Base-by-base conservation (phyloP, 2,797 vertebrate species). In the Pseudochirops corinnae region DNA sequence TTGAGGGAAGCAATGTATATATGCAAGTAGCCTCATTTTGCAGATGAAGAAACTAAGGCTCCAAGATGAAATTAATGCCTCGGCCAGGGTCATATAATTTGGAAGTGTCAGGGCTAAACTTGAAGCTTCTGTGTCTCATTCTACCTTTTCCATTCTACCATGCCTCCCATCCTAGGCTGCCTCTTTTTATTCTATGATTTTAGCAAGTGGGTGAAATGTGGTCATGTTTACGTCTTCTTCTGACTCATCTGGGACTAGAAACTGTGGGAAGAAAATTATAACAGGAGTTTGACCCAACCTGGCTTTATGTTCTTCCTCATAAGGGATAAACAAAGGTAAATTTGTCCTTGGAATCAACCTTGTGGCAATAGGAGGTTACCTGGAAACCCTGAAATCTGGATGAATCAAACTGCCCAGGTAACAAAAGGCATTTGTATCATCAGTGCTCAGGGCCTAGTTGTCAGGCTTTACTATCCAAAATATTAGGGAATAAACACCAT, bases 341-440 rank as follows among this genome's bases (percentile, higher is more conserved):
- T 55, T 55, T 74, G 52, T 53, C 90, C 50, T 55, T 91, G 90
- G 90, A 91, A 91, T 53, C 55, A 53, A 53, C 24, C 50, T 91
- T 91, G 28, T 91, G 33, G 55, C 50, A 62, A 56, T 56, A 93
- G 56, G 39, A 95, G 56, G 3, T 56, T 93, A 90, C 74, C 0
- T 29, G 94, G 39, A 56, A 91, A 91, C 50, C 90, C 29, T 53
- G 90, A 92, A 58, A 91, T 21, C 26, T 21, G 62, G 60, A 39
- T 60, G 28, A n/a, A 39, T 46, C 53, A 91, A 90, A 33, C 26
- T 3, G 56, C 46, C 57, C n/a, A 87, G 52, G 7, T 5, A 1
- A 28, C 91, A 52, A 58, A 93, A 55, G 26, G 31, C 6, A 55
- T 67, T 58, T 97, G 95, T 92, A 93, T 82, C 90, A 50, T 87